Evolutionary conservation across 2,113 vertebrate species (phyloP).

Genomic region (Ctenomys sociabilis): DNA sequence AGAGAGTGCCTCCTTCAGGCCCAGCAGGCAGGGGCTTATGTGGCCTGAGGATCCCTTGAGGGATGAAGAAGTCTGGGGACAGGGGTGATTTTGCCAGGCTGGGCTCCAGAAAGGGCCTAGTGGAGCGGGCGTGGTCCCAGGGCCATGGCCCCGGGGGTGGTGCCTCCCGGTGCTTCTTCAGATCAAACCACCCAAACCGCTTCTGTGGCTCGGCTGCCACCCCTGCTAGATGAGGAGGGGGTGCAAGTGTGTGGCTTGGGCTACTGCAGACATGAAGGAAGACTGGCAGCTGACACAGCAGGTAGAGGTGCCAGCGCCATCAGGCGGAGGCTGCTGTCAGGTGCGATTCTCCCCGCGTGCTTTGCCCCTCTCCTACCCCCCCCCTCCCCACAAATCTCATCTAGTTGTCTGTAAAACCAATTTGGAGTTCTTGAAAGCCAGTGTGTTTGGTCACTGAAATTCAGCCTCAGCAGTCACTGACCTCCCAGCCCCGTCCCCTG

Average conservation of each 20-base stretch:
- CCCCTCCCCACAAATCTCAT: conserved; percentile 18
- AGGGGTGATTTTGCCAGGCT: background rate
- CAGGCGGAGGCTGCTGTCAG: background rate
- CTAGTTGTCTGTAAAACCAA: conserved; percentile 50
- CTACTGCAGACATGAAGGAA: background rate
- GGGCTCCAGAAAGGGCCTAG: background rate
- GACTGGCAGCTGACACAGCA: background rate
- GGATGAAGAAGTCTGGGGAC: too few species aligned
- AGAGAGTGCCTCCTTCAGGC: background rate
- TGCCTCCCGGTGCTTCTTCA: background rate
- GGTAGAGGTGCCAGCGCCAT: conserved; percentile 44
- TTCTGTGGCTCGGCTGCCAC: background rate
- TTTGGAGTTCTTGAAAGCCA: conserved; percentile 65
- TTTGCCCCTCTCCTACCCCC: background rate
- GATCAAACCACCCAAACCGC: accelerated
- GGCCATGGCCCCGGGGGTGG: accelerated
- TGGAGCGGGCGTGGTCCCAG: accelerated
- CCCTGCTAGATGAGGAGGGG: background rate
- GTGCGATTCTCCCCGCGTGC: background rate
- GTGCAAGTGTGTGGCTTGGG: background rate
- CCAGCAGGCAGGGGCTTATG: background rate
- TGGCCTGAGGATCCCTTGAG: too few species aligned
- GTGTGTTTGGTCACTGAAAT: conserved; percentile 23
- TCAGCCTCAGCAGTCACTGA: background rate
- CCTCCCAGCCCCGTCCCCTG: background rate